Evolutionary conservation across 2,888 invertebrate species (phyloP), one percentile per base, ranked within the genome.

Genomic region (Drosophila infuscata): DNA sequence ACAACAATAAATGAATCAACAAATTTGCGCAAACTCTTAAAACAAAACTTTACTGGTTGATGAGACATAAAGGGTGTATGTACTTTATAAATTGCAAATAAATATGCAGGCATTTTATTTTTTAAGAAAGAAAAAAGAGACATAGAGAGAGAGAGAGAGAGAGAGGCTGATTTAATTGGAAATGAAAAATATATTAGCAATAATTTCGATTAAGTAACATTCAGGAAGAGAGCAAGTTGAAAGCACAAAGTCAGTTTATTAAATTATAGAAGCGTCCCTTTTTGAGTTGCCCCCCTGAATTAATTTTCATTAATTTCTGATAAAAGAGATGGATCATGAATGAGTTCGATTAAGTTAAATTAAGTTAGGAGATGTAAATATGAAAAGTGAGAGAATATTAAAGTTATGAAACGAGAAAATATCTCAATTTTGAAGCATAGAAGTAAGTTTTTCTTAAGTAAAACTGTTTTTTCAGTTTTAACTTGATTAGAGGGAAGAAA

Each of bases 1-100:
- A 65, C 11, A 25, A 38, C 33, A 41, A 67, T 17, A 52, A 69
- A 20, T 70, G 69, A 70, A 53, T 70, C 69, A 70, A 46, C 15
- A 57, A 43, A 43, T 3, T 33, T 53, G 30, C 29, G 20, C 30
- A 36, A 60, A 52, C 53, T 29, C 9, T 56, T 4, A 9, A 57
- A 33, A 17, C 43, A 29, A 33, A 52, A 38, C 61, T 43, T 43
- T 12, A 20, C 35, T 41, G 29, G 43, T 29, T 36, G 46, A 58
- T 70, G 43, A 35, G 35, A 5, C 38, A 38, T 30, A 41, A 20
- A 68, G n/a, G 38, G 41, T 20, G n/a, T 12, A 29, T 29, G 20
- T 20, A 53, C 29, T 30, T 35, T 20, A n/a, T 20, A 12, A 29
- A 33, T 49, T 62, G 25, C n/a, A 15, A 53, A 53, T 36, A 20